These are phyloP conservation scores for Diloba caeruleocephala DNA, from an alignment of 2,888 invertebrate genomes.

Conservation along the genomic window DNA sequence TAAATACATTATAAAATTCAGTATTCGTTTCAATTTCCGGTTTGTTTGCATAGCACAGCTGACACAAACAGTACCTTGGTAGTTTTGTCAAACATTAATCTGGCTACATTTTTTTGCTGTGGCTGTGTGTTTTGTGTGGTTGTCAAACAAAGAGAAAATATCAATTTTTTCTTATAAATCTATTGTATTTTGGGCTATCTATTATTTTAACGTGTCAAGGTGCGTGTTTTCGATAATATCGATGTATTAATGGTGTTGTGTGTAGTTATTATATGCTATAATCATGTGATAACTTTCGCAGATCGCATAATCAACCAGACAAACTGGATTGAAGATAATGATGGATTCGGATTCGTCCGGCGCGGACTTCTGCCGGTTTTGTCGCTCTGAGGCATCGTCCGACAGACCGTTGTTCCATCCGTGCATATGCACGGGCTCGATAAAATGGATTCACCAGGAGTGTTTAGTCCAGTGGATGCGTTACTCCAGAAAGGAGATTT, in stretches of 20 bases:
- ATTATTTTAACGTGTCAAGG: slow-evolving; percentile 61
- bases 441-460: slow-evolving; percentile 99
- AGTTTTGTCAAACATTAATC: slow-evolving; percentile 30
- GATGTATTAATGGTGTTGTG: slow-evolving; percentile 16
- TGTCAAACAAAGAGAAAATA: slow-evolving; percentile 77
- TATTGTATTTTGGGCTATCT: slow-evolving; percentile 61
- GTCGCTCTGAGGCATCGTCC: slow-evolving; percentile 97
- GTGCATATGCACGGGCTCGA: slow-evolving; percentile 99
- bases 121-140: slow-evolving; percentile 64
- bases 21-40: slow-evolving; percentile 15
- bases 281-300: slow-evolving; percentile 68
- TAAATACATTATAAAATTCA: not conserved
- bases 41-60: slow-evolving; percentile 37
- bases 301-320: slow-evolving; percentile 75
- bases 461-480: slow-evolving; percentile 99
- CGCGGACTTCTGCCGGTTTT: slow-evolving; percentile 99
- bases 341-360: slow-evolving; percentile 88
- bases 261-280: slow-evolving; percentile 44
- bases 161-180: slow-evolving; percentile 65
- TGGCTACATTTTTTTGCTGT: slow-evolving; percentile 59
- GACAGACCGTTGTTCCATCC: slow-evolving; percentile 99
- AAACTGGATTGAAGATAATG: slow-evolving; percentile 84
- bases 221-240: slow-evolving; percentile 53
- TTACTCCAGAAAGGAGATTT: slow-evolving; percentile 99
- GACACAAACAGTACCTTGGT: slow-evolving; percentile 29